Evolutionary conservation across 2,113 vertebrate species (phyloP), one percentile per base, ranked within the genome.

Genomic region (Grallaria varia): DNA sequence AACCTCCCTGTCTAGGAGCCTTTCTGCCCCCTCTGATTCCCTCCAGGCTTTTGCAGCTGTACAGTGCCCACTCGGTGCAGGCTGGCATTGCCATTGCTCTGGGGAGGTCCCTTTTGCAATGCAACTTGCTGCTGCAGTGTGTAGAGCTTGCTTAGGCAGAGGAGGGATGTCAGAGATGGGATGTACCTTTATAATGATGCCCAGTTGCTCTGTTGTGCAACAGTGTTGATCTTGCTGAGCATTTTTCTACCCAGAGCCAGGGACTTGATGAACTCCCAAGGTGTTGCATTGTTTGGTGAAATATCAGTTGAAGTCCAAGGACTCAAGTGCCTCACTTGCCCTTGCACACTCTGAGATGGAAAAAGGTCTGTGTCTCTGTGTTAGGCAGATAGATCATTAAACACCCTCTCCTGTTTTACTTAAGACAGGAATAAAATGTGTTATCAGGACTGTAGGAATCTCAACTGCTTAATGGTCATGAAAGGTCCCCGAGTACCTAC

Each of bases 1-100:
- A 82, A 39, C 17, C 9, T 67, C 22, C 25, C 14, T 56, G 16
- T 64, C 24, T 5, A 2, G 1, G 28, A 28, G 21, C 22, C 15
- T 44, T 74, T 85, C 55, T 77, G 9, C 44, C 21, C 24, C 16
- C 44, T 82, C 35, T 0, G 0, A 59, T 69, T n/a, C 31, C 52
- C 23, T 24, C 12, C 6, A 25, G n/a, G 1, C 9, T 63, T 76
- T 68, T 75, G 72, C 42, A 18, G 33, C 24, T 35, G 15, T 12
- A 3, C 15, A 30, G 19, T 9, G 24, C 19, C 47, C 21, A 6
- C 14, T 58, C 0, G 0, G 21, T 6, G 0, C 3, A 20, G 40
- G 47, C 58, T 80, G 73, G 58, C 18, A 7, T 58, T 53, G 68
- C 58, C 28, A 30, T 44, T 64, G 33, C 27, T 25, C 62, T 75